A percentile compares a stretch with the other conserved stretches of the same genome.
These are phyloP conservation scores for Carassius gibelio DNA, from an alignment of 2,113 vertebrate genomes.

Conservation along the genomic window DNA sequence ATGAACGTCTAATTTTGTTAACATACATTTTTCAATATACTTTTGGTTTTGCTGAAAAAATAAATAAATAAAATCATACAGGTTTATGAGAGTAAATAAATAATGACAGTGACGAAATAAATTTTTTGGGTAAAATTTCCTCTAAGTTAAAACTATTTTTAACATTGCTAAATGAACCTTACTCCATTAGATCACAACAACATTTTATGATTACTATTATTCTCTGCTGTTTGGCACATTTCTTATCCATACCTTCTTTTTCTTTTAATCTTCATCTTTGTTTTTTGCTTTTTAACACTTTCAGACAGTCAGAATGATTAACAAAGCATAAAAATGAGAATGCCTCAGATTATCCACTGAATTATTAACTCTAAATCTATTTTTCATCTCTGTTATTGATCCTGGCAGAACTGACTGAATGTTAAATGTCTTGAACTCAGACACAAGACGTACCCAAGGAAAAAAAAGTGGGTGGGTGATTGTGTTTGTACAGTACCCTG, in stretches of 20 bases:
- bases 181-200: background rate
- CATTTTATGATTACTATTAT: background rate
- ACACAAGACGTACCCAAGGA: background rate
- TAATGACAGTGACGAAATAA: too few relatives aligned
- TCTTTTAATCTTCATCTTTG: background rate
- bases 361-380: constrained; percentile 17
- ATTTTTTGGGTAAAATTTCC: too few relatives aligned
- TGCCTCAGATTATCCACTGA: background rate
- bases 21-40: background rate
- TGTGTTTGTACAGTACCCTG: background rate
- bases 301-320: background rate
- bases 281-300: background rate
- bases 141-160: background rate
- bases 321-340: background rate
- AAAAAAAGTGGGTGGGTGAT: background rate
- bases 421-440: background rate
- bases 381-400: constrained; percentile 25
- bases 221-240: background rate
- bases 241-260: background rate
- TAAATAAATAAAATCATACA: background rate
- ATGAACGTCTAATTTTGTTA: background rate
- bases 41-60: background rate
- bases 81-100: background rate
- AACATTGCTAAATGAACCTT: background rate
- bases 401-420: background rate